Evolutionary conservation across 2,797 vertebrate genomes (phyloP), one percentile per base, ranked within the genome.

Genomic region (Periparus ater): DNA sequence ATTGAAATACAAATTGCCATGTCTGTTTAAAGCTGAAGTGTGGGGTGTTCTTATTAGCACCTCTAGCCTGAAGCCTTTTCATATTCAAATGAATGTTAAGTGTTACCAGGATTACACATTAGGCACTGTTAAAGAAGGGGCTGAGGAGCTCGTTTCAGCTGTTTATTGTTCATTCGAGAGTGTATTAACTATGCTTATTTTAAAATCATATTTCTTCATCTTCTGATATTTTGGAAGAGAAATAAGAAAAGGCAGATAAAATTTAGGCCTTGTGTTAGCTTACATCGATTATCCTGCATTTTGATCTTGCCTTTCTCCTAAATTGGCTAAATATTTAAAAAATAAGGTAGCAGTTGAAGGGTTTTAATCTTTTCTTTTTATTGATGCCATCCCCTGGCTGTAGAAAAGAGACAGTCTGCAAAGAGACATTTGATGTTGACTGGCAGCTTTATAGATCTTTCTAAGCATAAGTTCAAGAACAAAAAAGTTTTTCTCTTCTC

Each of bases 71-170:
- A 95, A 88, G 75, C 71, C 93, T 93, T 97, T 97, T 97, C 96
- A 96, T 97, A 97, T 97, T 97, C 95, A 97, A 97, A 97, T 96
- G 34, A 53, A 36, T 26, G 71, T 71, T 78, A 85, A 92, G 91
- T 87, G 91, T 91, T 95, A 77, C 50, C 17, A 34, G 87, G 89
- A 95, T 94, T 88, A 82, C 74, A 81, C 77, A 54, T 87, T 4
- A 89, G 90, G 38, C 62, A 27, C 88, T 95, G 63, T 36, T 42
- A 74, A 90, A 88, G 83, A 88, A 91, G 8, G 68, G 38, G 48
- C 38, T 78, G 81, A 94, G 88, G 83, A 89, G 89, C 86, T 83
- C 20, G 6, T 88, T 91, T 91, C 79, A 90, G 84, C 89, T 93
- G 61, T 81, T 94, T 76, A 78, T 95, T 97, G 74, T 93, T 94